Evolutionary conservation across 2,888 invertebrate species (phyloP).

Genomic region (Plusia festucae): DNA sequence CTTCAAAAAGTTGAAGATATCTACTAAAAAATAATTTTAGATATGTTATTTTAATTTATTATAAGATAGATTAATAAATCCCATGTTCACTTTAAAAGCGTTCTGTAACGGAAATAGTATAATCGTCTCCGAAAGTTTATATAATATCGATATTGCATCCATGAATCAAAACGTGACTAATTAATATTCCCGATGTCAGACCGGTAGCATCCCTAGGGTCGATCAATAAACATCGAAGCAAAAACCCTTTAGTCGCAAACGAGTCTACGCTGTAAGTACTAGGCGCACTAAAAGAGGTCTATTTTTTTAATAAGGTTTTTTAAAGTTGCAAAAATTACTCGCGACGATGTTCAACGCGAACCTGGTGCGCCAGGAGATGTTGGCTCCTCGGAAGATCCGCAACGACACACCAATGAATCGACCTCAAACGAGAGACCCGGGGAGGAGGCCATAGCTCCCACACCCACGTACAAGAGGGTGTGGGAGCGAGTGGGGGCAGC

Average conservation of each 20-base stretch:
- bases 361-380: not conserved
- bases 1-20: no score
- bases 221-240: constrained; percentile 1
- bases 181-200: constrained; percentile 3
- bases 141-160: not conserved
- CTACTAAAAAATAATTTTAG: not conserved
- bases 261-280: not conserved
- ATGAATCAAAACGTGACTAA: constrained; percentile 5
- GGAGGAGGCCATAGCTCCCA: constrained; percentile 11
- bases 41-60: not conserved
- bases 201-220: constrained; percentile 29
- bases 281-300: not conserved
- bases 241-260: not conserved
- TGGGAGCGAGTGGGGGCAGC: constrained; percentile 5
- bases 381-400: not conserved
- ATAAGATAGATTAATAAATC: not conserved
- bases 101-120: no score
- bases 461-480: not conserved
- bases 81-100: not conserved
- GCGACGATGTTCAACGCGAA: not conserved
- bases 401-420: not conserved
- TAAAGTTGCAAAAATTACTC: not conserved
- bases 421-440: not conserved
- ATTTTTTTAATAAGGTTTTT: not conserved
- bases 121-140: not conserved